Conservation (phyloP, 2,113 vertebrate species). For the Pygoscelis adeliae region DNA sequence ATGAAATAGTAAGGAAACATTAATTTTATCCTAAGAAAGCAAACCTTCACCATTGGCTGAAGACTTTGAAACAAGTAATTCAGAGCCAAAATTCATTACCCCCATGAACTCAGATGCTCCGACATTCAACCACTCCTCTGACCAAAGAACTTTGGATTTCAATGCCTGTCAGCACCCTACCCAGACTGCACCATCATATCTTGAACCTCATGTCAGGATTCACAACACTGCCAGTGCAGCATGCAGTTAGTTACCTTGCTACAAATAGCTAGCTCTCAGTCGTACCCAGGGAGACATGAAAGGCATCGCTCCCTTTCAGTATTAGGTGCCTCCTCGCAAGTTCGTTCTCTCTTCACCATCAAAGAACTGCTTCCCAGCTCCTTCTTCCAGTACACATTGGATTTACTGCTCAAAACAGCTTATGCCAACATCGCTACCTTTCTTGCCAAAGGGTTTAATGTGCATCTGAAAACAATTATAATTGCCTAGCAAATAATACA, state of each 20-base stretch:
- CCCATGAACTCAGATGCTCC: neutral
- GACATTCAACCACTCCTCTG: neutral
- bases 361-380: neutral
- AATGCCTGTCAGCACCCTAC: fast-evolving
- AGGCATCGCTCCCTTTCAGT: neutral
- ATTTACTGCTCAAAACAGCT: neutral
- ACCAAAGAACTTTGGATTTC: neutral
- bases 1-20: neutral
- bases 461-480: slow-evolving; percentile 39
- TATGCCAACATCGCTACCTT: slow-evolving; percentile 3
- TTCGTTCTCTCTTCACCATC: neutral
- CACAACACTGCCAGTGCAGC: fast-evolving
- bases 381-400: neutral
- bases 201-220: neutral
- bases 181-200: fast-evolving
- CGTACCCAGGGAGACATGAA: too few species aligned
- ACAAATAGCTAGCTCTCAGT: neutral
- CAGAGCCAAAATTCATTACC: neutral
- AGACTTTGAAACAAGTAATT: neutral
- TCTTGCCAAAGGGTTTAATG: slow-evolving; percentile 8
- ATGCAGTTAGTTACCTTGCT: too few species aligned
- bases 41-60: neutral
- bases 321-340: neutral
- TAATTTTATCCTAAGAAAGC: neutral
- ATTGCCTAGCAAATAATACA: neutral